Percentiles rank a stretch among this genome's conserved stretches.
Conservation (phyloP, 2,888 invertebrate genomes). For the Hartigia nigra region DNA sequence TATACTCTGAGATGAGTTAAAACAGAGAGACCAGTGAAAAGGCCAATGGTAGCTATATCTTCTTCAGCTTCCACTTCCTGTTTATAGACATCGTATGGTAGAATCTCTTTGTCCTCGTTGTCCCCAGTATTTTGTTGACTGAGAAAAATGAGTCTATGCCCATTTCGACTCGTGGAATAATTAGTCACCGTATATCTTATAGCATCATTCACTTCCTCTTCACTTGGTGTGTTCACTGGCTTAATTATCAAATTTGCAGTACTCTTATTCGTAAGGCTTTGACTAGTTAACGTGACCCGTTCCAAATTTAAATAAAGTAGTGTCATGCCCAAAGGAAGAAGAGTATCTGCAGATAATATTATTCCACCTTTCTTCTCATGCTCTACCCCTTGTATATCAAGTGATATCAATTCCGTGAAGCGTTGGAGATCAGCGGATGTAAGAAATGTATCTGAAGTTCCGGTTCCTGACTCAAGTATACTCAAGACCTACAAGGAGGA, state of each 20-base stretch:
- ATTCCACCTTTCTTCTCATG: conserved; percentile 42
- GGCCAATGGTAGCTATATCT: conserved; percentile 64
- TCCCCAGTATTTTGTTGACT: conserved; percentile 52
- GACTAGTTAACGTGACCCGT: conserved; percentile 48
- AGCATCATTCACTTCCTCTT: conserved; percentile 23
- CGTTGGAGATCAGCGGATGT: conserved; percentile 65
- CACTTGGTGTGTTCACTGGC: conserved; percentile 37
- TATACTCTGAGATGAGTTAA: conserved; percentile 72
- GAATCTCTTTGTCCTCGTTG: conserved; percentile 68
- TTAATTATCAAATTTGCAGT: conserved; percentile 54
- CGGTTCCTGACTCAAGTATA: conserved; percentile 53
- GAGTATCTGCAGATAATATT: conserved; percentile 50
- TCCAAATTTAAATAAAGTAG: conserved; percentile 55
- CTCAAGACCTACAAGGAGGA: conserved; percentile 46
- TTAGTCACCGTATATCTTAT: conserved; percentile 15
- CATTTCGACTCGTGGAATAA: conserved; percentile 37
- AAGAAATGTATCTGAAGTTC: conserved; percentile 45
- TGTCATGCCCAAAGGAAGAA: conserved; percentile 48
- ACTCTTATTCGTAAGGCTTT: conserved; percentile 38
- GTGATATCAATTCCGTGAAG: conserved; percentile 69
- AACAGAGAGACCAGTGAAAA: conserved; percentile 67
- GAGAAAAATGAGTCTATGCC: conserved; percentile 54
- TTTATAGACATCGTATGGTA: conserved; percentile 75
- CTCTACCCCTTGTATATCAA: conserved; percentile 72
- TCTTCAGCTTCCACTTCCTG: conserved; percentile 65